These are phyloP conservation scores for Pangasius krempfi DNA, from an alignment of 2,797 vertebrate species.

Conservation along the genomic window DNA sequence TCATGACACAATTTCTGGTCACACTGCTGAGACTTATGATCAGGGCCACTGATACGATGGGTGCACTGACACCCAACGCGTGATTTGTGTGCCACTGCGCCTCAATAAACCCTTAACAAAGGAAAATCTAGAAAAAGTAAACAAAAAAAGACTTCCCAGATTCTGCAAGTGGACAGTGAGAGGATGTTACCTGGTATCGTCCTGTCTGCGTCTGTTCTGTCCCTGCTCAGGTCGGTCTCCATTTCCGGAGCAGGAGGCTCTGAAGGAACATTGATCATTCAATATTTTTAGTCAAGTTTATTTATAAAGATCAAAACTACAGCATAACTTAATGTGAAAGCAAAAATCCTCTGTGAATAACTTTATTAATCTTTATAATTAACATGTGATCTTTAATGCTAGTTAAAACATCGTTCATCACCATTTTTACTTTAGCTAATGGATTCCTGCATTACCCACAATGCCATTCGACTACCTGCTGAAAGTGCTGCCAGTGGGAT, in stretches of 20 bases:
- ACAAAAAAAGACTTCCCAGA: not conserved
- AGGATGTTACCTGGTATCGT: constrained; percentile 89
- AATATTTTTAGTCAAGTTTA: not conserved
- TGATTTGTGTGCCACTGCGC: constrained; percentile 16
- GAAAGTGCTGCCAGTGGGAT: not conserved
- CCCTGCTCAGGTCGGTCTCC: constrained; percentile 88
- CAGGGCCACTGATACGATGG: constrained; percentile 26
- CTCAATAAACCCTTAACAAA: not conserved
- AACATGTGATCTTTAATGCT: not conserved
- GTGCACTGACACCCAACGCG: not conserved
- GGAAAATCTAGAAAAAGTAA: not conserved
- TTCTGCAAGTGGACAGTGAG: constrained; percentile 29
- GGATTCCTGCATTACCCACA: not conserved
- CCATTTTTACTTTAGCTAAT: not conserved
- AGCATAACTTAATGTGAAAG: not conserved
- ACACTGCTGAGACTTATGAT: constrained; percentile 41
- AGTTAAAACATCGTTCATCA: not conserved
- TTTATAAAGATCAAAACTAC: constrained; percentile 3
- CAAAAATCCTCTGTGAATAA: not conserved
- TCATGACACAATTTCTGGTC: constrained; percentile 63
- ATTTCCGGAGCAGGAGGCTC: constrained; percentile 93
- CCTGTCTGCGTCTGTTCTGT: constrained; percentile 89
- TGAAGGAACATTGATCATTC: constrained; percentile 59
- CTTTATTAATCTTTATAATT: not conserved
- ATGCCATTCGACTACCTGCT: not conserved